Conservation (phyloP, 2,888 invertebrate species). For the Eupelmus urozonus region DNA sequence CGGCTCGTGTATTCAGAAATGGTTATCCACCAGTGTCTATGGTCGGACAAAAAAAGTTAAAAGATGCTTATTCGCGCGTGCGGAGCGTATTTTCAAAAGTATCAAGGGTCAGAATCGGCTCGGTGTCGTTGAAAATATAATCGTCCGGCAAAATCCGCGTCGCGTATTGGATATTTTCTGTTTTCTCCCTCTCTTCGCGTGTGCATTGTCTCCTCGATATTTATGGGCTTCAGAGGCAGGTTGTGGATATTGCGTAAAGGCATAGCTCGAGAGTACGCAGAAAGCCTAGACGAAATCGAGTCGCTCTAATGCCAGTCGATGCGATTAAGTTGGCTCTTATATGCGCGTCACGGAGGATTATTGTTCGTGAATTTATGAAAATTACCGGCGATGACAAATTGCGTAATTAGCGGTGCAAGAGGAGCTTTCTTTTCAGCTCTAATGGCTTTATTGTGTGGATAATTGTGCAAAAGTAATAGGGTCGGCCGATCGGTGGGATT, state of each 20-base stretch:
- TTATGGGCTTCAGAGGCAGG: slow-evolving; percentile 54
- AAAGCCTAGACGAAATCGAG: not conserved
- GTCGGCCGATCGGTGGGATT: no score
- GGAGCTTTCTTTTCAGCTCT: not conserved
- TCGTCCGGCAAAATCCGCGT: slow-evolving; percentile 43
- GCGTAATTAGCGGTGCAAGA: slow-evolving; percentile 16
- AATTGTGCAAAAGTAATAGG: slow-evolving; percentile 3
- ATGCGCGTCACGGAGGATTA: not conserved
- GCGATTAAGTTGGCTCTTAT: no score
- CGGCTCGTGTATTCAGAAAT: no score
- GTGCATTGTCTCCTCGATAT: slow-evolving; percentile 50
- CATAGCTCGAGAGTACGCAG: slow-evolving; percentile 12
- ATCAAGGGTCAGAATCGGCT: slow-evolving; percentile 15
- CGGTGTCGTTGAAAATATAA: slow-evolving; percentile 42
- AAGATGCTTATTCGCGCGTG: not conserved
- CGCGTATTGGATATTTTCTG: slow-evolving; percentile 9
- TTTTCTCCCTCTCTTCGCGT: slow-evolving; percentile 31
- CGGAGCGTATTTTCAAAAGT: slow-evolving; percentile 3
- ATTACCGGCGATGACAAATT: slow-evolving; percentile 37
- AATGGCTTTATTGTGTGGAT: slow-evolving; percentile 28
- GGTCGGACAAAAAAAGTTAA: not conserved
- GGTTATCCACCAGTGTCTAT: no score
- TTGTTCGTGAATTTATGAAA: slow-evolving; percentile 31
- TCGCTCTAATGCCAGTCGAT: slow-evolving; percentile 38
- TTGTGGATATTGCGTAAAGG: slow-evolving; percentile 54